These are phyloP conservation scores for Callopanchax toddi DNA, from an alignment of 2,113 vertebrate genomes.

Conservation along the genomic window DNA sequence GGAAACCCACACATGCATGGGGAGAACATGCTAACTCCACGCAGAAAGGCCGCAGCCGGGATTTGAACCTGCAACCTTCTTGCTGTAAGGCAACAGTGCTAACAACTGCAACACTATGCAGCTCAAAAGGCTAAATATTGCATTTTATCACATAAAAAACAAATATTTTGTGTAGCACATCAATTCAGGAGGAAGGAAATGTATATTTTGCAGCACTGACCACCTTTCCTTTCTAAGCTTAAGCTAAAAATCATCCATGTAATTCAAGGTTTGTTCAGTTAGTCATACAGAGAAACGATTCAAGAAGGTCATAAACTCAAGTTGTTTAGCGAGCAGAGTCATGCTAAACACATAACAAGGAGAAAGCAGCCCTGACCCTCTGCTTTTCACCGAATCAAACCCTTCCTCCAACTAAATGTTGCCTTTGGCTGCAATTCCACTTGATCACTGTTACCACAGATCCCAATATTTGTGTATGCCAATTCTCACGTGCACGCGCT, in stretches of 20 bases:
- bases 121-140: no score
- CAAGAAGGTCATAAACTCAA: conserved; percentile 20
- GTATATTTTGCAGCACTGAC: background rate
- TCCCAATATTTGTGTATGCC: conserved; percentile 53
- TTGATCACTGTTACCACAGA: conserved; percentile 67
- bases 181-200: background rate
- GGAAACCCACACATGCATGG: no score
- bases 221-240: background rate
- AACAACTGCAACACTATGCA: no score
- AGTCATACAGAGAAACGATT: background rate
- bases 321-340: conserved; percentile 7
- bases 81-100: no score
- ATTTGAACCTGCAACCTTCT: no score
- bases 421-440: conserved; percentile 50
- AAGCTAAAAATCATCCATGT: no score
- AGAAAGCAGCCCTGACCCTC: conserved; percentile 21
- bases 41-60: no score
- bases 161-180: background rate
- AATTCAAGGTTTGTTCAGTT: conserved; percentile 22
- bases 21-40: no score
- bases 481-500: conserved; percentile 7
- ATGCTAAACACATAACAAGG: conserved; percentile 1
- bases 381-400: conserved; percentile 19
- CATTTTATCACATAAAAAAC: background rate
- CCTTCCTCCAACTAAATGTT: conserved; percentile 43